Evolutionary conservation across 2,113 vertebrate genomes (phyloP).

Genomic region (Tupaia chinensis): DNA sequence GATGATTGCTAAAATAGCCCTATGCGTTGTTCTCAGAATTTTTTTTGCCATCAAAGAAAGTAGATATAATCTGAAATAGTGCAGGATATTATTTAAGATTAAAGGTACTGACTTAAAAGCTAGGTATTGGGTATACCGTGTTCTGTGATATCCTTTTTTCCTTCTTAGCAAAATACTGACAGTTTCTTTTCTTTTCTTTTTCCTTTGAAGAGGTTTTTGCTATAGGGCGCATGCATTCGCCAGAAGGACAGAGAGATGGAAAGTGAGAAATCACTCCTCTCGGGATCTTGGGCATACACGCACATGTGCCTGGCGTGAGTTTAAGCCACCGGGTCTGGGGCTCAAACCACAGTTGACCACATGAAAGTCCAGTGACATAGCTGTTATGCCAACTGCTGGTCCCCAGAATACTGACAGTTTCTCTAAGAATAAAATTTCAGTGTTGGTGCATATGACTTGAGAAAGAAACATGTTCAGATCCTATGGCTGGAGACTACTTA

Average conservation of each 20-base stretch:
- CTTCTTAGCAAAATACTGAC: constrained; percentile 36
- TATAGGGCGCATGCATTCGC: too few species aligned
- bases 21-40: background rate
- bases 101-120: constrained; percentile 51
- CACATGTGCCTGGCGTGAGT: too few species aligned
- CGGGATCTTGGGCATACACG: too few species aligned
- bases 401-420: background rate
- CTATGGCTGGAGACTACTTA: background rate
- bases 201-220: too few species aligned
- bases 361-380: too few species aligned
- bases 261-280: too few species aligned
- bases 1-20: background rate
- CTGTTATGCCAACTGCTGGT: too few species aligned
- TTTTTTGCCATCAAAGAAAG: constrained; percentile 36
- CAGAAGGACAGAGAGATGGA: too few species aligned
- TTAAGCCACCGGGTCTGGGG: too few species aligned
- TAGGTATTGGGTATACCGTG: background rate
- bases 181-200: background rate
- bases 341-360: too few species aligned
- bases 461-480: background rate
- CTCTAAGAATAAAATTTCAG: background rate
- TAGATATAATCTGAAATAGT: constrained; percentile 13
- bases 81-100: constrained; percentile 45
- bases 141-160: background rate
- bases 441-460: background rate